Percentiles rank a stretch among this genome's conserved stretches.
phyloP scores from a whole-genome alignment of 2,797 vertebrate genomes.

The Tarsius wallacei region DNA sequence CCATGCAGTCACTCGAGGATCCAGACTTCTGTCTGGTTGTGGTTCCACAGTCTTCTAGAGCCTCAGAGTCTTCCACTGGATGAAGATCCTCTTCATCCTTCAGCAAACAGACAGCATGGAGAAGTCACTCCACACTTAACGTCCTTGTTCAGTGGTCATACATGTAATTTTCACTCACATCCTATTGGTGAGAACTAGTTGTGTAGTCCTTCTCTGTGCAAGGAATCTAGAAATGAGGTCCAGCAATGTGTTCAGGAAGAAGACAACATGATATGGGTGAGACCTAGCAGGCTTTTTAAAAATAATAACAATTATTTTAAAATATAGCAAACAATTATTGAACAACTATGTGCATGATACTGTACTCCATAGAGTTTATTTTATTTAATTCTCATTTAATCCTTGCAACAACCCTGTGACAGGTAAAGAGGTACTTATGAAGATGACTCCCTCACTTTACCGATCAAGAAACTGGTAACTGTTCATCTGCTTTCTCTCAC shows the following conservation, averaged over 20 bases:
- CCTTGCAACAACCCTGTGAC: not conserved
- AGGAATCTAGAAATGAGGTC: not conserved
- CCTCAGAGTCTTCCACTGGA: not conserved
- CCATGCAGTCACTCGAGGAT: not conserved
- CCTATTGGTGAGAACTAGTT: not conserved
- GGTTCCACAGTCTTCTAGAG: not conserved
- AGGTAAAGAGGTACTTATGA: not conserved
- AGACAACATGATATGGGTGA: not conserved
- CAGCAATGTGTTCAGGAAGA: not conserved
- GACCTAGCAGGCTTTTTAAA: not conserved
- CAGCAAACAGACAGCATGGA: not conserved
- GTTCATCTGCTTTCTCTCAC: not conserved
- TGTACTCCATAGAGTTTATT: not conserved
- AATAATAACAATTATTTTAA: not conserved
- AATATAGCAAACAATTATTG: not conserved
- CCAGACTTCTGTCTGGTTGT: not conserved
- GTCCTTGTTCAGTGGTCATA: not conserved
- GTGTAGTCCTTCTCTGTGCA: not conserved
- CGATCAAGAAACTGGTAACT: not conserved
- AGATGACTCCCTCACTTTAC: not conserved
- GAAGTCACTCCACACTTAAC: not conserved
- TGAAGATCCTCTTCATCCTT: not conserved
- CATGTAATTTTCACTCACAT: not conserved
- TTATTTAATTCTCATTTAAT: constrained; percentile 6
- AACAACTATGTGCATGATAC: not conserved